Evolutionary conservation across 53 echinoderm and acorn worm species (phyloP), one percentile per base, ranked within the genome.

Genomic region (Echinarachnius parma): DNA sequence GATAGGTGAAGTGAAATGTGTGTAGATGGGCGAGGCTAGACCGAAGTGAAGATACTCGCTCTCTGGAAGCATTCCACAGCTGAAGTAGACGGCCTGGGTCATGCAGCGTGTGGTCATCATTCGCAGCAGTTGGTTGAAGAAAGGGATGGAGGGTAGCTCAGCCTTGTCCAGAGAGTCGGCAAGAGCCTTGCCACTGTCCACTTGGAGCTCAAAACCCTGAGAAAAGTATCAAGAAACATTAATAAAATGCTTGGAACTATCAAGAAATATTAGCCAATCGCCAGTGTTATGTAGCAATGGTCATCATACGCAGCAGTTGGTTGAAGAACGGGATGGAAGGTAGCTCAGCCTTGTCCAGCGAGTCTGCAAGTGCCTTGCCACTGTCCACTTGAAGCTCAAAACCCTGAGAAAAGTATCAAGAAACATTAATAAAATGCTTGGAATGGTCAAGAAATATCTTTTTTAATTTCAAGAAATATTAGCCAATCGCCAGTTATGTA

Each of bases 21-120:
- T 98, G 67, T 98, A 98, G 46, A 98, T 98, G 18, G 98, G 98
- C 11, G 98, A 80, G 9, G 98, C 98, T 47, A 98, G 49, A 3
- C 98, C 98, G 72, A 83, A 98, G 59, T 98, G 98, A 57, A 82
- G 78, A 59, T 72, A 98, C 4, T 98, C 98, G 21, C 82, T 83
- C 46, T 77, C 88, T 0, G 88, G 83, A 13, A 98, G 53, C 10
- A 88, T 98, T 3, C 98, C 98, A 34, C 98, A 86, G 49, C 98
- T 91, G 74, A 98, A 98, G 80, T 98, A 98, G 53, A 98, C 48
- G 0, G 98, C 98, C 63, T 91, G 91, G 2, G 90, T 98, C 98
- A 98, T 98, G 23, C 98, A 98, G 1, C 98, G 79, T 16, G 98
- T 98, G 0, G 98, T 90, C 86, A 98, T 81, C 98, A 98, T 98